Base-by-base conservation (phyloP, 2,888 invertebrate genomes). In the Amblyjoppa proteus region DNA sequence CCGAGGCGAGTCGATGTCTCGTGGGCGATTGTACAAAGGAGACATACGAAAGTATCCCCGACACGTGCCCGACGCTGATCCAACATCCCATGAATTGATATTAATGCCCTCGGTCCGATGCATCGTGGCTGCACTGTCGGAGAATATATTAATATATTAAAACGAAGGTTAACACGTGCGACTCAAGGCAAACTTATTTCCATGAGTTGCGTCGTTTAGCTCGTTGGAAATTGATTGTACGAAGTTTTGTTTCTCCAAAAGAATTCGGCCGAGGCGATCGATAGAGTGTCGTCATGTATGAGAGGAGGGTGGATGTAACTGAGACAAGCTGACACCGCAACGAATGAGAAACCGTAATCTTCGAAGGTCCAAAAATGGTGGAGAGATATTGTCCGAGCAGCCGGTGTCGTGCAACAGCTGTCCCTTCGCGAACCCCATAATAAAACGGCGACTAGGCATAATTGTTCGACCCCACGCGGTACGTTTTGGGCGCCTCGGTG, bases 391-490 rank as follows among this genome's bases (percentile, higher is more conserved):
- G 90, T 90, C 89, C 87, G 87, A 90, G 90, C 92, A 92, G 92
- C 93, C 93, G 92, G 92, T 92, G 92, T 89, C 91, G 80, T 82
- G 83, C 91, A 90, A 91, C 93, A 93, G 93, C 93, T 93, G 92
- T 88, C 88, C 89, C 89, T 83, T 31, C 75, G 76, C 75, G 28
- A 64, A 56, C 83, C 69, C 80, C 81, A 86, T 86, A 86, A 87
- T 88, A 88, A 90, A 91, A 90, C 89, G 88, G 84, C 74, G 75
- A 56, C 77, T 83, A 56, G 83, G 90, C 90, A 90, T 91, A 91
- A 90, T 91, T 88, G 90, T 88, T 87, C 83, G 75, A 73, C 87
- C 88, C 90, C 88, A 74, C 78, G 70, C 61, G 70, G 56, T 45
- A 73, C 78, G 4, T 38, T 76, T 69, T 76, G 38, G 69, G 79